phyloP scores from a whole-genome alignment of 2,113 vertebrate species.

The Perognathus longimembris region DNA sequence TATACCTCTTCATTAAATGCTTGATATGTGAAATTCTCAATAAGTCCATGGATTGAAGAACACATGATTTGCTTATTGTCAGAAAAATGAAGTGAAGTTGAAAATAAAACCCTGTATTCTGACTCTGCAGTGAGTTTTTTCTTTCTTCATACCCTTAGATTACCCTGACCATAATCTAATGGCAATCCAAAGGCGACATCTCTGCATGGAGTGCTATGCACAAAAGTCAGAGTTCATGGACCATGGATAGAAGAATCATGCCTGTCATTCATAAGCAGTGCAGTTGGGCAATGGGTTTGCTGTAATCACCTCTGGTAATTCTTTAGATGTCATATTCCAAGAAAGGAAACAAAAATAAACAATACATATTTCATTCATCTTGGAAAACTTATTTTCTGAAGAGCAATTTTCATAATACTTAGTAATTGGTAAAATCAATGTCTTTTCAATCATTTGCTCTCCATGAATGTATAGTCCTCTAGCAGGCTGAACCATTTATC shows the following conservation, averaged over 20 bases:
- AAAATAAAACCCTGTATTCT: neutral
- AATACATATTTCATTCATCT: neutral
- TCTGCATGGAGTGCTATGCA: neutral
- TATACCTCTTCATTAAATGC: neutral
- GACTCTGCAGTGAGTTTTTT: neutral
- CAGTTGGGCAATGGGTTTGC: no score
- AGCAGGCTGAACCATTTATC: neutral
- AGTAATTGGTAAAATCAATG: neutral
- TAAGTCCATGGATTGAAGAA: neutral
- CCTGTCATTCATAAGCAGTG: neutral
- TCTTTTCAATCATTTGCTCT: slow-evolving; percentile 35
- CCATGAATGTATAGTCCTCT: neutral
- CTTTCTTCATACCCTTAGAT: neutral
- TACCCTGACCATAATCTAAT: neutral
- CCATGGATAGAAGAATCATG: neutral
- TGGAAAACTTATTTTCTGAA: slow-evolving; percentile 15
- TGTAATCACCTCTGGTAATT: neutral
- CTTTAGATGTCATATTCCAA: neutral
- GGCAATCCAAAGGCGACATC: neutral
- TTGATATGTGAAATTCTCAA: neutral
- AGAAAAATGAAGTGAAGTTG: neutral
- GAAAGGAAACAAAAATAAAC: slow-evolving; percentile 2
- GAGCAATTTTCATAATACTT: neutral
- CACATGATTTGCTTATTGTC: neutral
- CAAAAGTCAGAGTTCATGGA: neutral